Base-by-base conservation (phyloP, 2,888 invertebrate species). In the Eledone cirrhosa region DNA sequence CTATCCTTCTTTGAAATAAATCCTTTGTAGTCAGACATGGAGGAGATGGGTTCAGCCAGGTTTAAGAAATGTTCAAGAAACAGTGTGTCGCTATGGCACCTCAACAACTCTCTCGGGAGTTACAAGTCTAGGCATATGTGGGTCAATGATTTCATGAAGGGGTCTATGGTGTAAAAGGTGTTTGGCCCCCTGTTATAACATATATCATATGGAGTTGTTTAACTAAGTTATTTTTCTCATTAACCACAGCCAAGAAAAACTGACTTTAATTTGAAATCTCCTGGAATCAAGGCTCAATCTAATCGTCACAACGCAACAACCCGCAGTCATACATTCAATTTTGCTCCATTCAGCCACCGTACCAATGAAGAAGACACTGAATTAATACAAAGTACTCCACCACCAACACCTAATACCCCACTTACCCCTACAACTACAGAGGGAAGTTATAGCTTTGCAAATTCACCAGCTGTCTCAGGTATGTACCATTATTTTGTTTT, bases 181-280 rank as follows among this genome's bases (percentile, higher is more conserved):
- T n/a, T n/a, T n/a, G n/a, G n/a, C n/a, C n/a, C n/a, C n/a, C n/a
- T n/a, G n/a, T n/a, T n/a, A n/a, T n/a, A n/a, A n/a, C n/a, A n/a
- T n/a, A n/a, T n/a, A n/a, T n/a, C n/a, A n/a, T n/a, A n/a, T n/a
- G n/a, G n/a, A n/a, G n/a, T n/a, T n/a, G n/a, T n/a, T n/a, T n/a
- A n/a, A n/a, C n/a, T n/a, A n/a, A n/a, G 53, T 75, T 22, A 63
- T 29, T 59, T 27, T 79, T 27, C 2, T 11, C 29, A n/a, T 48
- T 63, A 22, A 47, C 84, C 87, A 0, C 88, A 94, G 95, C 94
- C 95, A 0, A 94, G 97, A 53, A 94, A 94, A 90, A 96, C 95
- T 3, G 95, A 95, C 78, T 92, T 96, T 86, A 94, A 94, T 78
- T 92, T 97, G 84, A 97, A 97, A 92, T 96, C 95, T 53, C 96